Base-by-base conservation (phyloP, 2,888 invertebrate species). In the Anarsia innoxiella region DNA sequence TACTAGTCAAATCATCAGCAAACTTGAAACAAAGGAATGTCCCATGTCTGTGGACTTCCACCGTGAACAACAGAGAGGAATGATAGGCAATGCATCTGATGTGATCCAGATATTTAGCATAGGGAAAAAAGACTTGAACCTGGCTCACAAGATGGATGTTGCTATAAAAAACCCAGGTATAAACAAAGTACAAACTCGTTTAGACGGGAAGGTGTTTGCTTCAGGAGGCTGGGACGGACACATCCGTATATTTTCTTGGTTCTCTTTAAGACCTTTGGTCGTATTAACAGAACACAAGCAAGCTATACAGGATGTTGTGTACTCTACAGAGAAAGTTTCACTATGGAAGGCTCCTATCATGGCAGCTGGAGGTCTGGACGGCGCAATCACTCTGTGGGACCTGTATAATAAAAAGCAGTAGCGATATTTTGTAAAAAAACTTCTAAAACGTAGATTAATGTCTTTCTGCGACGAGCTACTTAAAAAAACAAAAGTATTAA, bases 221-320 rank as follows among this genome's bases (percentile, higher is more conserved):
- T 86, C 89, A 0, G 94, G 91, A 8, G 91, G 93, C 19, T 93
- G 92, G 91, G 93, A 94, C 59, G 90, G 92, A 1, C 87, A 90
- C 43, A 78, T 93, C 42, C 86, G 93, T 45, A 87, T 93, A 45
- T 93, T 90, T 66, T 93, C 93, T 1, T 93, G 92, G 91, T 93
- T 89, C 65, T 91, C 90, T 36, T 71, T 93, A 25, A 84, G 91
- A 35, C 88, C 90, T 2, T 71, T 94, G 41, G 93, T 89, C 1
- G 91, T 92, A 34, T 78, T 94, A 23, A 90, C 89, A 0, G 90
- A 92, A 53, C 93, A 94, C 56, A 89, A 87, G 45, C 87, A 88
- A 45, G 87, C 90, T 23, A 86, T 94, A 33, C 89, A 91, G 59
- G 92, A 93, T 66, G 87, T 93, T 39, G 88, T 87, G 28, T 93